Evolutionary conservation across 1,140 invertebrate genomes (phyloP).

Genomic region (Drosophila lacertosa): DNA sequence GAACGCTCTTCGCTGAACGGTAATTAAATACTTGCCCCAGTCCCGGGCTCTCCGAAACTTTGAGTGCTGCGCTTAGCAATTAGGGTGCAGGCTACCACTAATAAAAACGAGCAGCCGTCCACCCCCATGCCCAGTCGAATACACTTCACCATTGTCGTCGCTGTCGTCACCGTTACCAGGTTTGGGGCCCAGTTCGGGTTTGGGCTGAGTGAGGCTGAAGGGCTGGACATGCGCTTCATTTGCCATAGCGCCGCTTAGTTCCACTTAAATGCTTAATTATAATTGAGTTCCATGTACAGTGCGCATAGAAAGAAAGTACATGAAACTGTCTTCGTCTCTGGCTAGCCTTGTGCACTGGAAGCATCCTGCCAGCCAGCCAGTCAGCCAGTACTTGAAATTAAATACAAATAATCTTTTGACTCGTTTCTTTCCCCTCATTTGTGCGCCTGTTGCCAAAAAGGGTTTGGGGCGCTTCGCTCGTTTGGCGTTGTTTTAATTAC

Average conservation of each 20-base stretch:
- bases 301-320: constrained; percentile 26
- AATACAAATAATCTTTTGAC: constrained; percentile 83
- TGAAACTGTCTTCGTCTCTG: constrained; percentile 49
- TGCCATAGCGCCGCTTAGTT: constrained; percentile 63
- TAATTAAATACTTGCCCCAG: constrained; percentile 65
- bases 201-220: neutral
- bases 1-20: constrained; percentile 60
- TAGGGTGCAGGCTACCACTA: constrained; percentile 63
- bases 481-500: constrained; percentile 82
- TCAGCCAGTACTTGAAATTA: constrained; percentile 68
- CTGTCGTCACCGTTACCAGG: constrained; percentile 29
- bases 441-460: constrained; percentile 14
- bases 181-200: constrained; percentile 10
- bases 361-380: constrained; percentile 33
- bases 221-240: constrained; percentile 65
- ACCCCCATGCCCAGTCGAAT: neutral
- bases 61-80: constrained; percentile 64
- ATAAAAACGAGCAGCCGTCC: constrained; percentile 51
- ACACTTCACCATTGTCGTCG: constrained; percentile 17
- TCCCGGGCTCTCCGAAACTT: constrained; percentile 40
- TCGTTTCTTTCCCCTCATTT: constrained; percentile 26
- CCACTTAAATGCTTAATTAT: constrained; percentile 82
- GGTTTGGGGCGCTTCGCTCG: constrained; percentile 40
- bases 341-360: constrained; percentile 28
- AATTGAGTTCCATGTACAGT: constrained; percentile 74